Base-by-base conservation (phyloP, 2,888 invertebrate species). In the Napeogenes inachia region DNA sequence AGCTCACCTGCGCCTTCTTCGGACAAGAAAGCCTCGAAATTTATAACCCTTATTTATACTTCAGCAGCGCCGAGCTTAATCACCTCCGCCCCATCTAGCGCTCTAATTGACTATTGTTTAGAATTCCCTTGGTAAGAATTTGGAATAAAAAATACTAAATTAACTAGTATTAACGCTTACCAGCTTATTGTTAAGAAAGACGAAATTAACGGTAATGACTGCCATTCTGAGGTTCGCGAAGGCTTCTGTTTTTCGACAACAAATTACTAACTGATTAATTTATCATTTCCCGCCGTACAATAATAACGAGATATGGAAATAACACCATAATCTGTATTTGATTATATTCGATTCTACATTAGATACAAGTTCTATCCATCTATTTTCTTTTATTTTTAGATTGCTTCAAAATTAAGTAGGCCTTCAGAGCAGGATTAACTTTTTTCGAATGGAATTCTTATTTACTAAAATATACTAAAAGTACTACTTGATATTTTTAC, bases 91-190 rank as follows among this genome's bases (percentile, higher is more conserved):
- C 76, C 72, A 78, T 79, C 70, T 71, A 59, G 65, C 62, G 59
- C 65, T 67, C 70, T 78, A 78, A 79, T 81, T 78, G 75, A 76
- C 74, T 76, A 75, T 75, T 75, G 75, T 75, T 71, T 68, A 67
- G 69, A 66, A 70, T 66, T 69, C 68, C 70, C 56, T 62, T 54
- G 38, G 30, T 13, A 55, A 33, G 47, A 50, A 45, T 56, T 32
- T 46, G 35, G 42, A 10, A 47, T 42, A 46, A 61, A 65, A 65
- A 68, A 71, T 71, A 70, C 61, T 46, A 56, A 69, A 67, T 66
- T 58, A 61, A 62, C 50, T 56, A 61, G 63, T 54, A 57, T 58
- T 64, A 54, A 54, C 56, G 50, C 45, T 30, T 46, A 63, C 57
- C 57, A 56, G 60, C 42, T 60, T 61, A 46, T 57, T 45, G 54